Evolutionary conservation across 2,888 invertebrate genomes (phyloP), one percentile per base, ranked within the genome.

Genomic region (Chaitophorus viminalis): DNA sequence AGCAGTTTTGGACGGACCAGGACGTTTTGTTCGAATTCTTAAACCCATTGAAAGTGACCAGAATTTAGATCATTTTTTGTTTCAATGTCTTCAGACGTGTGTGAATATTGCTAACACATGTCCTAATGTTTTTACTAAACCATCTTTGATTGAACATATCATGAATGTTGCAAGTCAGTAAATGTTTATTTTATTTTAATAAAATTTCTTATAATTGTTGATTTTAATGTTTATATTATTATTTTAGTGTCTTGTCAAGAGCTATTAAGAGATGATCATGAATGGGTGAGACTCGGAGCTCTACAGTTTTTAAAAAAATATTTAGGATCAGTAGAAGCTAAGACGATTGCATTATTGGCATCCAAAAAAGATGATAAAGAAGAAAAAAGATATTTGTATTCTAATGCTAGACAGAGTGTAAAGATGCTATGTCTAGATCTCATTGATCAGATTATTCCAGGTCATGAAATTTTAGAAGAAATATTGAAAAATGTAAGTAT

Each of bases 281-380:
- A 94, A 60, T 97, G 97, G 97, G 96, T 98, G 0, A 93, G 97
- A 86, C 92, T 96, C 77, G 94, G 94, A 88, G 93, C 97, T 0
- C 94, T 95, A 0, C 96, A 96, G 91, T 93, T 97, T 89, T 91
- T 98, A 75, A 95, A 95, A 0, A 93, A 94, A 78, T 93, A 97
- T 82, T 92, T 98, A 86, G 92, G 94, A 0, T 92, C 93, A 0
- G 93, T 95, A 78, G 93, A 95, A 90, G 92, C 93, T 17, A 93
- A 93, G 1, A 93, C 94, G 89, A 92, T 96, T 77, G 93, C 94
- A 36, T 88, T 90, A 31, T 82, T 90, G n/a, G 90, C 89, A 0
- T 79, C 76, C 0, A 70, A 79, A 74, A 85, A 85, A 81, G 46
- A 78, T 21, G 72, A 83, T 78, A 84, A 85, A 78, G 70, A 78